Evolutionary conservation across 2,888 invertebrate genomes (phyloP).

Genomic region (Miltochrista miniata): DNA sequence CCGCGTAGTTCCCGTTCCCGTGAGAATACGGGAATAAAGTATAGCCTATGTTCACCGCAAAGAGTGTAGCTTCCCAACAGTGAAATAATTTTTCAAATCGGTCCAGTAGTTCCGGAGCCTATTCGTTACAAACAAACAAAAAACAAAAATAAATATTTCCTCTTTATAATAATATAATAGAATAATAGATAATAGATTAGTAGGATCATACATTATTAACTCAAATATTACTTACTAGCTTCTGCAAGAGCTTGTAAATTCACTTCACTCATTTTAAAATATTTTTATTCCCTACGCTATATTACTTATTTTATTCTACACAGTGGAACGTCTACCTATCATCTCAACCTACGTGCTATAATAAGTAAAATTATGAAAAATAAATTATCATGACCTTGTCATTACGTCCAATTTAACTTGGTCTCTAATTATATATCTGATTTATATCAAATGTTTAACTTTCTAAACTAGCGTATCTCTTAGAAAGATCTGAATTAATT

Average conservation of each 20-base stretch:
- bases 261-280: constrained; percentile 47
- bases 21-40: too few species aligned
- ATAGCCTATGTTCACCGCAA: too few species aligned
- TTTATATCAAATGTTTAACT: background rate
- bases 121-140: too few species aligned
- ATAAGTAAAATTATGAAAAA: constrained; percentile 28
- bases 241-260: constrained; percentile 41
- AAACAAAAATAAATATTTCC: too few species aligned
- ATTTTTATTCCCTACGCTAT: background rate
- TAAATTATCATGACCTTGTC: constrained; percentile 20
- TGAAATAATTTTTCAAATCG: too few species aligned
- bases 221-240: constrained; percentile 30
- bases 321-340: constrained; percentile 14
- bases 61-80: too few species aligned
- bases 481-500: constrained; percentile 1
- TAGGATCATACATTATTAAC: too few species aligned
- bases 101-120: too few species aligned
- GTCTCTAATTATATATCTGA: constrained; percentile 5
- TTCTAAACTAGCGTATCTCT: background rate
- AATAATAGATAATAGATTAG: too few species aligned
- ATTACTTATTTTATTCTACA: constrained; percentile 9
- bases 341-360: constrained; percentile 20
- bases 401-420: constrained; percentile 28
- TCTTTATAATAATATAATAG: too few species aligned
- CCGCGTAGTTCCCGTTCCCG: too few species aligned